Percentiles rank a stretch among this genome's conserved stretches.
These are phyloP conservation scores for Neosalanx taihuensis DNA, from an alignment of 2,797 vertebrate genomes.

Conservation along the genomic window DNA sequence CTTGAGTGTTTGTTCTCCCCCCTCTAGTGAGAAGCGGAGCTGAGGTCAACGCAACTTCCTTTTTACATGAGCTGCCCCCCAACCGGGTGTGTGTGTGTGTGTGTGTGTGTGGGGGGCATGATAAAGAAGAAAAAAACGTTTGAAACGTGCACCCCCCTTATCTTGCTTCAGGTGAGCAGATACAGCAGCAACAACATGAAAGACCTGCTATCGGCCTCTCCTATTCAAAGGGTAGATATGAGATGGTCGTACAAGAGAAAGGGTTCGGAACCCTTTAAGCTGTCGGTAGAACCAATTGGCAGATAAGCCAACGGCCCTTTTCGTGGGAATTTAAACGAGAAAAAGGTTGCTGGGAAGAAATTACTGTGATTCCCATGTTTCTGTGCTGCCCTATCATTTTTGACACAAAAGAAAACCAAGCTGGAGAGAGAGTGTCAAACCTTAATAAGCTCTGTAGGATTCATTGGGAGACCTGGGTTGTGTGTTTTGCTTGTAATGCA, in stretches of 20 bases:
- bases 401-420: slow-evolving; percentile 1
- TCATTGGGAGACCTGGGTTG: too few species aligned
- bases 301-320: too few species aligned
- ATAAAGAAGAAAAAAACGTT: slow-evolving; percentile 12
- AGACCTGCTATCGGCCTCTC: neutral
- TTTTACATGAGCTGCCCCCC: slow-evolving; percentile 35
- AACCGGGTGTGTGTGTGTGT: slow-evolving; percentile 17
- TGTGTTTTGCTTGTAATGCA: too few species aligned
- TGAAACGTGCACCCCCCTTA: neutral
- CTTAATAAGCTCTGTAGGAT: too few species aligned
- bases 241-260: neutral
- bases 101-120: neutral
- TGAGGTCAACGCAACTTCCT: slow-evolving; percentile 47
- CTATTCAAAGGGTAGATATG: neutral
- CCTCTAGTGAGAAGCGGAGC: slow-evolving; percentile 36
- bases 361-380: neutral
- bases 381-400: slow-evolving; percentile 17
- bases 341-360: too few species aligned
- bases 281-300: too few species aligned
- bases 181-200: slow-evolving; percentile 7
- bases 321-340: too few species aligned
- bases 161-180: slow-evolving; percentile 10
- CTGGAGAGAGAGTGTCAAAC: too few species aligned
- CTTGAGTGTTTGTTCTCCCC: slow-evolving; percentile 43
- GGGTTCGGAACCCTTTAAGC: neutral